A percentile compares a stretch with the other conserved stretches of the same genome.
These are phyloP conservation scores for Calameuta idolon DNA, from an alignment of 2,888 invertebrate genomes.

Conservation along the genomic window DNA sequence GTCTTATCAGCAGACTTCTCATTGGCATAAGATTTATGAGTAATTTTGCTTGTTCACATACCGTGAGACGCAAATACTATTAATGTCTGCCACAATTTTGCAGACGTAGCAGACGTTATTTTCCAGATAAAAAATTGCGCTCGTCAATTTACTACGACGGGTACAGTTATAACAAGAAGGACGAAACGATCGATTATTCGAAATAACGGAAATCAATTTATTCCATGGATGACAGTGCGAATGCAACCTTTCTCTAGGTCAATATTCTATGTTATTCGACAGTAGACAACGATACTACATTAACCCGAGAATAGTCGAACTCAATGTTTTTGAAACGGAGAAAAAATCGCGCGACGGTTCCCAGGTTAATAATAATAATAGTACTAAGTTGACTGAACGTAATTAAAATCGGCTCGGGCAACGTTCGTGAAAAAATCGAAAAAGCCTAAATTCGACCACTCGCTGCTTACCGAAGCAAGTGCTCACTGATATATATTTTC, in stretches of 20 bases:
- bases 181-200: no score
- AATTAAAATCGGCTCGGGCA: not conserved
- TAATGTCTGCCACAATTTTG: not conserved
- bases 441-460: constrained; percentile 29
- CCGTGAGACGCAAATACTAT: not conserved
- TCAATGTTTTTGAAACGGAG: no score
- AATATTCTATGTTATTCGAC: not conserved
- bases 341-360: no score
- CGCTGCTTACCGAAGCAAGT: constrained; percentile 40
- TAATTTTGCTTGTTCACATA: not conserved
- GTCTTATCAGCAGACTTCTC: not conserved
- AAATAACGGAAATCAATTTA: not conserved
- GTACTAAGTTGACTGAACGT: not conserved
- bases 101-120: not conserved
- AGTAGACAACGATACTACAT: no score
- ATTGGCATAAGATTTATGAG: not conserved
- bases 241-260: not conserved
- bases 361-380: not conserved
- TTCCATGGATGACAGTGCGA: not conserved
- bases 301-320: no score
- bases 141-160: not conserved
- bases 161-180: not conserved
- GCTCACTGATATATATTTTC: constrained; percentile 12
- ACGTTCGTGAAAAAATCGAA: not conserved
- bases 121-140: not conserved